phyloP scores from a whole-genome alignment of 1,140 invertebrate genomes.

The Antheraea mylitta region DNA sequence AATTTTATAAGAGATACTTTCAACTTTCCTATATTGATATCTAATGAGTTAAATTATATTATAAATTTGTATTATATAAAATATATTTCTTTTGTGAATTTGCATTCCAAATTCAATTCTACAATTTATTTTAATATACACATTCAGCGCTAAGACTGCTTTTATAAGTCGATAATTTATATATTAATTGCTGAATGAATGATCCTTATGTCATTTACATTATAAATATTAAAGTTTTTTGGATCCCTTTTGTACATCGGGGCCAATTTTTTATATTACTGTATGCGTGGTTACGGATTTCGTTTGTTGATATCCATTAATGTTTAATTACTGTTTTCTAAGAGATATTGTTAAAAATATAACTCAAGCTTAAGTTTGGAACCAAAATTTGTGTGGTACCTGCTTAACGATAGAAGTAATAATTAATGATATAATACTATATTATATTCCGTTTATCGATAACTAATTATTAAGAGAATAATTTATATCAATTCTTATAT shows the following conservation, averaged over 20 bases:
- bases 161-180: constrained; percentile 55
- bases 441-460: constrained; percentile 29
- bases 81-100: background rate
- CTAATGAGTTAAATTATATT: constrained; percentile 9
- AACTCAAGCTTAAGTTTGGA: background rate
- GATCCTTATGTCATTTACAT: constrained; percentile 51
- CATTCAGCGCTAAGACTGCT: constrained; percentile 63
- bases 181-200: constrained; percentile 43
- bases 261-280: constrained; percentile 70
- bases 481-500: background rate
- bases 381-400: constrained; percentile 41
- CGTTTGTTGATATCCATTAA: constrained; percentile 11
- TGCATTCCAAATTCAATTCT: constrained; percentile 66
- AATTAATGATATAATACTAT: constrained; percentile 31
- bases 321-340: constrained; percentile 18
- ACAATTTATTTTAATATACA: constrained; percentile 55
- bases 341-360: background rate
- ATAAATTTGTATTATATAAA: constrained; percentile 15
- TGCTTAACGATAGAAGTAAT: constrained; percentile 49
- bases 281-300: constrained; percentile 32
- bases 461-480: background rate
- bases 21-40: constrained; percentile 32
- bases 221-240: constrained; percentile 62
- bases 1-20: constrained; percentile 56
- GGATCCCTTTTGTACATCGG: constrained; percentile 68